Evolutionary conservation across 2,797 vertebrate species (phyloP), one percentile per base, ranked within the genome.

Genomic region (Pseudochaenichthys georgianus): DNA sequence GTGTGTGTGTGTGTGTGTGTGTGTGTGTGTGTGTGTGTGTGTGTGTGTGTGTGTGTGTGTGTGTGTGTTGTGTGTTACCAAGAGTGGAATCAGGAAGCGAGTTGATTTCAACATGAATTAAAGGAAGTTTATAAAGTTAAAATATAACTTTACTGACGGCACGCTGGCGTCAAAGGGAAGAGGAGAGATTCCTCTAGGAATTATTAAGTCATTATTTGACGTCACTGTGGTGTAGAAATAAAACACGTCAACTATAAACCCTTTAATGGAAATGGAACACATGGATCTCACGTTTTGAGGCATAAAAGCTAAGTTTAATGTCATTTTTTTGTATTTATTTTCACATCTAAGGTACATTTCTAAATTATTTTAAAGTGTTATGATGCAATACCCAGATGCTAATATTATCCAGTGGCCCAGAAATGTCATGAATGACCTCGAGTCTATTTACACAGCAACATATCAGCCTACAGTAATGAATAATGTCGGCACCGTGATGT

Each of bases 391-490:
- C 9, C 34, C 8, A 46, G 41, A 38, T 21, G 48, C 55, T 66
- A 46, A 63, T 28, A 4, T 66, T 65, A 69, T 23, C 16, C 15
- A 3, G 3, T 9, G 12, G 34, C 53, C n/a, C 41, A 80, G 54
- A 66, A 48, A 78, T 48, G 31, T 73, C 54, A 47, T 13, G 19
- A 43, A 13, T 63, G 64, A 52, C 80, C 41, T 21, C 34, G 41
- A 64, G 64, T 62, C 68, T 78, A 54, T 85, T 85, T 77, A 64
- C 66, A 38, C 57, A 16, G n/a, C 4, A 7, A 68, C 64, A n/a
- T 11, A 13, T 53, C 58, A 13, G 1, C 16, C 12, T 4, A 0
- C 13, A 38, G 34, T 38, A 38, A 38, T 41, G 53, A 31, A 66
- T 63, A 31, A 58, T 57, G 51, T 28, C 38, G 9, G 42, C 60